phyloP scores from a whole-genome alignment of 2,797 vertebrate genomes.

The Yasuhikotakia modesta region DNA sequence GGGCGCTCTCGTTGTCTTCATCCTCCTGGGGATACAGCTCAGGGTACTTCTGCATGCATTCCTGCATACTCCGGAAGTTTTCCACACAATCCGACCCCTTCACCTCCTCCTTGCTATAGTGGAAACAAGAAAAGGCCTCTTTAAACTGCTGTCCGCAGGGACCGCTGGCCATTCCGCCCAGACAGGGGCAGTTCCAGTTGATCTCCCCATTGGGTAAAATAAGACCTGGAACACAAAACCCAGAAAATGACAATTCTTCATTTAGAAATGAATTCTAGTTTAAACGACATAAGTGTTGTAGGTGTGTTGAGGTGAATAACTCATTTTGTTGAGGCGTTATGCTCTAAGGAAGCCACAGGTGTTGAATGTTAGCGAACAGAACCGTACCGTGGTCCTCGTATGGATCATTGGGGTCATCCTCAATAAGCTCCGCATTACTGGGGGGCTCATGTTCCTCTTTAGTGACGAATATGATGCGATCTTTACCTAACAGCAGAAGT shows the following conservation, averaged over 20 bases:
- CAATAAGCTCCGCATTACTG: conserved; percentile 92
- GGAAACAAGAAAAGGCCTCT: conserved; percentile 96
- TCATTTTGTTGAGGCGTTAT: no score
- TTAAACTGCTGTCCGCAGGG: conserved; percentile 97
- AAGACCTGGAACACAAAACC: conserved; percentile 74
- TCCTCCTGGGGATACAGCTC: conserved; percentile 93
- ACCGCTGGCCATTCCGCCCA: conserved; percentile 96
- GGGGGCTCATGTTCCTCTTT: conserved; percentile 95
- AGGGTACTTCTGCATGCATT: conserved; percentile 95
- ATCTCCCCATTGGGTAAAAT: conserved; percentile 93
- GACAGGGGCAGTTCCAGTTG: conserved; percentile 97
- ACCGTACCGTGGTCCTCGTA: conserved; percentile 94
- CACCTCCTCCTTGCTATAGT: conserved; percentile 91
- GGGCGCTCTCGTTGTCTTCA: conserved; percentile 70
- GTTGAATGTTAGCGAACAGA: no score
- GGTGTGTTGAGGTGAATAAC: no score
- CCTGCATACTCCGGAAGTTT: conserved; percentile 92
- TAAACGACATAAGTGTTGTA: no score
- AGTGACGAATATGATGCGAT: conserved; percentile 95
- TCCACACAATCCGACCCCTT: conserved; percentile 95
- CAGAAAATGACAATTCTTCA: no score
- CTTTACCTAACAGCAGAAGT: conserved; percentile 82
- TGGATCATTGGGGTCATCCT: conserved; percentile 92
- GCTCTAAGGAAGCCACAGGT: no score
- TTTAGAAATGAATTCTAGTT: no score